Evolutionary conservation across 2,113 vertebrate species (phyloP).

Genomic region (Cynopterus brachyotis): DNA sequence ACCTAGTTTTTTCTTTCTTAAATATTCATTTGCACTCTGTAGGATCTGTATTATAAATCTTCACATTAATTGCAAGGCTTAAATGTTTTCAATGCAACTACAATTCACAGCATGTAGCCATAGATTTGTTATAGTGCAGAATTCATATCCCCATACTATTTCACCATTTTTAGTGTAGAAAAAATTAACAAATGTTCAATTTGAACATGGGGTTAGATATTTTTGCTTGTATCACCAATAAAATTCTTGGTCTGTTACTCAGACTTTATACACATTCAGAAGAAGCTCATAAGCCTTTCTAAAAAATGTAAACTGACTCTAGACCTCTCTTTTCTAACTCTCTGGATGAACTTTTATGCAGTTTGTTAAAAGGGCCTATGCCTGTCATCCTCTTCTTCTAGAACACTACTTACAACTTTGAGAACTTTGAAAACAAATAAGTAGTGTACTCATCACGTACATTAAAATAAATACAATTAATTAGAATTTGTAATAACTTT

Average conservation of each 20-base stretch:
- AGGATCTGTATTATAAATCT: not conserved
- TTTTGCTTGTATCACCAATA: not conserved
- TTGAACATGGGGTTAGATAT: not conserved
- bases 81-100: not conserved
- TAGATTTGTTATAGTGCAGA: not conserved
- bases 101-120: accelerated
- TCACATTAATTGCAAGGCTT: not conserved
- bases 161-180: not conserved
- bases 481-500: not conserved
- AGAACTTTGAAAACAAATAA: not conserved
- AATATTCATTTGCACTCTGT: not conserved
- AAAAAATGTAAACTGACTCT: not conserved
- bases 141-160: not conserved
- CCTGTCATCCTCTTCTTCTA: not conserved
- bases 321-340: not conserved
- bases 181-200: not conserved
- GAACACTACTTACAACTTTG: not conserved
- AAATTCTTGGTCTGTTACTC: not conserved
- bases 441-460: not conserved
- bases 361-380: not conserved
- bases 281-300: not conserved
- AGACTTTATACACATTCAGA: not conserved
- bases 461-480: not conserved
- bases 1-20: not conserved
- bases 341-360: not conserved